These are phyloP conservation scores for Platalea minor DNA, from an alignment of 2,797 vertebrate genomes.

Conservation along the genomic window DNA sequence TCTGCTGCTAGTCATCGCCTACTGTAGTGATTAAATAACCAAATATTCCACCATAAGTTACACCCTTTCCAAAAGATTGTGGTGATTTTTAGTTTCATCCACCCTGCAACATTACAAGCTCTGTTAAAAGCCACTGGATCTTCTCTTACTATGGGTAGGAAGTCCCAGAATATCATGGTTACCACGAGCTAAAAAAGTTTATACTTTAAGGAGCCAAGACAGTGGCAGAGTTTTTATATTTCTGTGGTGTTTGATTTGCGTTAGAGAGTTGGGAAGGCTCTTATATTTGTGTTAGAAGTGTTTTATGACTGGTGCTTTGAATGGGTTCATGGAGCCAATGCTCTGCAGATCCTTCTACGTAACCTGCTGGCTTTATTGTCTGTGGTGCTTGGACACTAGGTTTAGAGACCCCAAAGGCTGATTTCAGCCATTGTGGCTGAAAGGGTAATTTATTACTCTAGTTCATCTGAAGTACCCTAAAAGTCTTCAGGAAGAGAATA, in stretches of 20 bases:
- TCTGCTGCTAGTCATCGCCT: not conserved
- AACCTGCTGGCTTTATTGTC: not conserved
- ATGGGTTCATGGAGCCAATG: not conserved
- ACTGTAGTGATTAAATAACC: not conserved
- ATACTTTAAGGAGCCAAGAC: not conserved
- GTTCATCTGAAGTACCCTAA: not conserved
- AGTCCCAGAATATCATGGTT: not conserved
- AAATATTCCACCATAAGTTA: not conserved
- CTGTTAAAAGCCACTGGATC: not conserved
- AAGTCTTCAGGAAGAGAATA: not conserved
- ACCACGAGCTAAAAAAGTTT: not conserved
- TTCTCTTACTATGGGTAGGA: not conserved
- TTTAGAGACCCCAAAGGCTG: not conserved
- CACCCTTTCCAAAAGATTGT: not conserved
- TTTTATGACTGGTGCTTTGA: not conserved
- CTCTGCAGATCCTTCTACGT: not conserved
- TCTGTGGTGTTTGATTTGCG: not conserved
- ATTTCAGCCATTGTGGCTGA: not conserved
- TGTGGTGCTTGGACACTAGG: not conserved
- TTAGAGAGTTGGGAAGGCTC: not conserved
- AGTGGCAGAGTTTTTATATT: not conserved
- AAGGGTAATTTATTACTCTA: not conserved
- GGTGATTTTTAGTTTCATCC: not conserved
- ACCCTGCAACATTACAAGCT: not conserved
- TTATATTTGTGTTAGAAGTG: not conserved